Base-by-base conservation (phyloP, 2,888 invertebrate species). In the Drosophila silvestris region DNA sequence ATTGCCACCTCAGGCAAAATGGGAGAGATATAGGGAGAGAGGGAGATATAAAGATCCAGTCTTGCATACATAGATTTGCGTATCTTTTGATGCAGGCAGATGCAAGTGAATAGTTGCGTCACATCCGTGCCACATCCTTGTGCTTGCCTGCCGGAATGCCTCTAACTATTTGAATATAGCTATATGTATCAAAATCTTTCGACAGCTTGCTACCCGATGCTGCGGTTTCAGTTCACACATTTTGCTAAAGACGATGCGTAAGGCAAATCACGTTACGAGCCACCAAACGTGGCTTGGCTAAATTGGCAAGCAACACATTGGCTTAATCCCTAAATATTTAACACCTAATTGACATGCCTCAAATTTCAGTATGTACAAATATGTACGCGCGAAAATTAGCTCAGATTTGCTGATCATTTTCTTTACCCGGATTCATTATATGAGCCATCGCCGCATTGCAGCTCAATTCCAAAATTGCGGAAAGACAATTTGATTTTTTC, bases 11-110 rank as follows among this genome's bases (percentile, higher is more conserved):
- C 30, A n/a, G 44, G 35, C 47, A 54, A 10, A 32, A 12, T 57
- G 28, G 33, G 10, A 51, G 30, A 51, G 4, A 32, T 30, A 22
- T 3, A 28, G 50, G 14, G 26, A 65, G 28, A 19, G 14, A 35
- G 16, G 2, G 50, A 9, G 5, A 19, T 16, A 10, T 16, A n/a
- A 10, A 16, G 5, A 32, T 19, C 14, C 12, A 26, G 30, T 3
- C 22, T 58, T 30, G 30, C 32, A 52, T 39, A 41, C 37, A 65
- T 37, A 64, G 70, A 80, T 82, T 88, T 85, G 77, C 85, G 90
- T 90, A 81, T 83, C 90, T 83, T 77, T 64, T 70, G 59, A 75
- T 74, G 64, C 71, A 66, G 67, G 61, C 68, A 71, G 68, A 58
- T 66, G 61, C 69, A 79, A 75, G 71, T 77, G 72, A 58, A 68